Base-by-base conservation (phyloP, 2,888 invertebrate species). In the Gymnoscelis rufifasciata region DNA sequence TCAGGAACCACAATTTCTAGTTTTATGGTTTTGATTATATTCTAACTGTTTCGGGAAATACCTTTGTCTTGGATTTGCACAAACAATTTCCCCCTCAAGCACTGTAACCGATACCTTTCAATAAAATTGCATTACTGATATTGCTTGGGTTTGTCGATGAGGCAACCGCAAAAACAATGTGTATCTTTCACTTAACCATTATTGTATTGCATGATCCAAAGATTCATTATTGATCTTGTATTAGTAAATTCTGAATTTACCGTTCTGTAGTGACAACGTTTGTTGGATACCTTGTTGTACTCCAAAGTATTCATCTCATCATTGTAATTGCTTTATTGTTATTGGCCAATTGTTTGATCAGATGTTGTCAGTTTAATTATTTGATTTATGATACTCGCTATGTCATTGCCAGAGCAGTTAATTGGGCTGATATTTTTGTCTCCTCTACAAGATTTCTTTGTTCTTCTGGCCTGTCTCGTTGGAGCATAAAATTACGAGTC, bases 261-360 rank as follows among this genome's bases (percentile, higher is more conserved):
- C 11, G 44, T 58, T 12, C 14, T 46, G 35, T 49, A 39, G 59
- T 58, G 64, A 57, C 68, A 73, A 71, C 71, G 69, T 75, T 74
- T 66, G 56, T 51, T 50, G 55, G 60, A 62, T 68, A 71, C 74
- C 72, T 75, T 78, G n/a, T n/a, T n/a, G 74, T 74, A 19, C 19
- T n/a, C 15, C 15, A 33, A 28, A 69, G 61, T 63, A 65, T 75
- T 71, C 73, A 65, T 50, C 35, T 56, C 47, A 43, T 72, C 69
- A 66, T 64, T 60, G 55, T 79, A 81, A 83, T 82, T 78, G 78
- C 62, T 66, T 71, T 70, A 80, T 81, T 83, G 81, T 77, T 63
- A 60, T 68, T 68, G 56, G 54, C 53, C 54, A 48, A 56, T 54
- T 54, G 70, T 68, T 71, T 70, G 66, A 65, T 66, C 66, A 68